phyloP scores from a whole-genome alignment of 2,888 invertebrate genomes.

The Griposia aprilina region DNA sequence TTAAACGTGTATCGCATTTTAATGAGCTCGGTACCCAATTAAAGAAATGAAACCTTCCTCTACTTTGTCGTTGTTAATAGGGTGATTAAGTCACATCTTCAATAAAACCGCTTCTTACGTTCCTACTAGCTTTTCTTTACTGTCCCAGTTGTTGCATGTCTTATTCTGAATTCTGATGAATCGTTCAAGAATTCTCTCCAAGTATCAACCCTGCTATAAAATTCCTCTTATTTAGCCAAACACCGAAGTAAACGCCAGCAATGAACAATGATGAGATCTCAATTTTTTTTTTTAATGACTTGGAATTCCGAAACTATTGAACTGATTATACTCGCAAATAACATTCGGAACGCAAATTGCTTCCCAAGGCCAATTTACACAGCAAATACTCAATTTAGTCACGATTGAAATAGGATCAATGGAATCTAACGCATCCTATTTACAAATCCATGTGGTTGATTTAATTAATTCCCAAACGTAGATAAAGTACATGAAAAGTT shows the following conservation, averaged over 20 bases:
- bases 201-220: not conserved
- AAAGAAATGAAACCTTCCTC: constrained; percentile 57
- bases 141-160: not conserved
- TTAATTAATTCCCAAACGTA: not conserved
- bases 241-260: not conserved
- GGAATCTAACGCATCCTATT: not conserved
- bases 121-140: constrained; percentile 2
- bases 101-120: constrained; percentile 17
- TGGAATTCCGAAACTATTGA: constrained; percentile 42
- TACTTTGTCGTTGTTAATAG: constrained; percentile 35
- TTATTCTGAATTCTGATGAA: not conserved
- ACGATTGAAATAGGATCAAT: constrained; percentile 31
- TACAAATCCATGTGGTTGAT: not conserved
- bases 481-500: not conserved
- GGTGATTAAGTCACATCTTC: constrained; percentile 44
- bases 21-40: constrained; percentile 61
- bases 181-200: not conserved
- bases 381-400: constrained; percentile 28
- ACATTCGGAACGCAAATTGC: constrained; percentile 44
- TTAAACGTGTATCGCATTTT: constrained; percentile 63
- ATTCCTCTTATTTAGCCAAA: not conserved
- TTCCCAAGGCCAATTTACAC: constrained; percentile 45
- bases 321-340: constrained; percentile 48
- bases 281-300: constrained; percentile 48
- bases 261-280: not conserved